These are phyloP conservation scores for Piezodorus guildinii DNA, from an alignment of 1,140 invertebrate species.

Conservation along the genomic window DNA sequence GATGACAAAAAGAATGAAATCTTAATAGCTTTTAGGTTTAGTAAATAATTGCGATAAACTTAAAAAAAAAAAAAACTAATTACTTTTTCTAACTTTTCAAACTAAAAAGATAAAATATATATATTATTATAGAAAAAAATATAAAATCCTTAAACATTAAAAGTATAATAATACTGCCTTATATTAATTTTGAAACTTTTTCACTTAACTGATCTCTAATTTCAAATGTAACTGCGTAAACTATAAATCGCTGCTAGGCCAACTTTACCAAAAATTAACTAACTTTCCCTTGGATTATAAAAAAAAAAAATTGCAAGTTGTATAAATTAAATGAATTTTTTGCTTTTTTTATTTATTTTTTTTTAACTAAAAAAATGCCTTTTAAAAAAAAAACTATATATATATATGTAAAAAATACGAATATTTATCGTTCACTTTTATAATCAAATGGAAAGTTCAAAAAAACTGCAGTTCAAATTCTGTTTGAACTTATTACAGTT, in stretches of 20 bases:
- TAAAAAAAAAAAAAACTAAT: background rate
- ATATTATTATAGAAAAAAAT: conserved; percentile 11
- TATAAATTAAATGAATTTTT: background rate
- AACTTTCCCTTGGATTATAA: conserved; percentile 16
- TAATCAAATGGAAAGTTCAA: conserved; percentile 17
- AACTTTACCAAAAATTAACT: conserved; percentile 11
- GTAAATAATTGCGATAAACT: background rate
- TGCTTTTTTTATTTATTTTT: no score
- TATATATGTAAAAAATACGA: no score
- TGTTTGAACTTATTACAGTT: background rate
- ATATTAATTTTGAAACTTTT: conserved; percentile 16
- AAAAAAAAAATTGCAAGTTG: background rate
- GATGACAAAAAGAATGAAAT: background rate
- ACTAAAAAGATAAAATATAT: conserved; percentile 7
- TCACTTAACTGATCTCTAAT: conserved; percentile 18
- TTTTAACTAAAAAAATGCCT: no score
- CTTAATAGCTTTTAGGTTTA: conserved; percentile 1
- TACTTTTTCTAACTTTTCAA: conserved; percentile 17
- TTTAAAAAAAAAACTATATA: no score
- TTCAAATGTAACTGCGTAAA: conserved; percentile 11
- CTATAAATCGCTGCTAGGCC: conserved; percentile 10
- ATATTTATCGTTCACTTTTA: background rate
- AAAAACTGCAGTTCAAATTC: background rate
- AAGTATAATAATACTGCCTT: conserved; percentile 14
- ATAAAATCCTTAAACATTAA: conserved; percentile 3